Percentiles rank a stretch among this genome's conserved stretches.
Evolutionary conservation across 2,888 invertebrate species (phyloP).

Genomic region (Cetonia aurata): DNA sequence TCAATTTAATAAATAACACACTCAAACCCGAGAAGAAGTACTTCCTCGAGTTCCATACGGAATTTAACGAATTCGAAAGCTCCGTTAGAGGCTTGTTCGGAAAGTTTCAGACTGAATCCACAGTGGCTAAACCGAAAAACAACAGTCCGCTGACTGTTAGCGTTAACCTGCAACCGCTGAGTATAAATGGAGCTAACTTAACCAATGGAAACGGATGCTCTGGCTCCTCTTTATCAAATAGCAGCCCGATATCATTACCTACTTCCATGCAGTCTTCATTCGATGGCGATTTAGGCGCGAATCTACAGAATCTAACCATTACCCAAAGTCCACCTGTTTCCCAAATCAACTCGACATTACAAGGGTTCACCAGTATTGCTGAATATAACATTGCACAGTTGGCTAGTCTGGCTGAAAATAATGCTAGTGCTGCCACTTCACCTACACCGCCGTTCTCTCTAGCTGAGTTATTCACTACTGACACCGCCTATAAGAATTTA

Average conservation of each 20-base stretch:
- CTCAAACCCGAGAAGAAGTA: constrained; percentile 86
- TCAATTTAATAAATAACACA: constrained; percentile 82
- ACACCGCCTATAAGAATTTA: constrained; percentile 88
- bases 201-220: constrained; percentile 62
- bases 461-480: constrained; percentile 82
- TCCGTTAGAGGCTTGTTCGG: constrained; percentile 81
- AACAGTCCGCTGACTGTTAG: constrained; percentile 69
- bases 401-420: constrained; percentile 84
- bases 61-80: constrained; percentile 82
- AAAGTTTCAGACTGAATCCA: constrained; percentile 65
- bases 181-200: constrained; percentile 56
- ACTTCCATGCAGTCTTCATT: constrained; percentile 82
- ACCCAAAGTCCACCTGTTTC: constrained; percentile 61
- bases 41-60: constrained; percentile 85
- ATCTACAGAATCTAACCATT: constrained; percentile 61
- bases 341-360: constrained; percentile 65
- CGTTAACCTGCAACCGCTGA: constrained; percentile 59
- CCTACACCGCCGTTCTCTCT: constrained; percentile 75
- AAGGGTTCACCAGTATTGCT: constrained; percentile 79
- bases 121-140: constrained; percentile 60
- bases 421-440: constrained; percentile 61
- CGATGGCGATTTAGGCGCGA: constrained; percentile 75
- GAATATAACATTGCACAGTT: constrained; percentile 89
- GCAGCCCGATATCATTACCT: constrained; percentile 77
- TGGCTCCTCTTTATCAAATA: constrained; percentile 72